A percentile compares a stretch with the other conserved stretches of the same genome.
These are phyloP conservation scores for Lepetodrilus schrolli DNA, from an alignment of 2,888 invertebrate genomes.

Conservation along the genomic window DNA sequence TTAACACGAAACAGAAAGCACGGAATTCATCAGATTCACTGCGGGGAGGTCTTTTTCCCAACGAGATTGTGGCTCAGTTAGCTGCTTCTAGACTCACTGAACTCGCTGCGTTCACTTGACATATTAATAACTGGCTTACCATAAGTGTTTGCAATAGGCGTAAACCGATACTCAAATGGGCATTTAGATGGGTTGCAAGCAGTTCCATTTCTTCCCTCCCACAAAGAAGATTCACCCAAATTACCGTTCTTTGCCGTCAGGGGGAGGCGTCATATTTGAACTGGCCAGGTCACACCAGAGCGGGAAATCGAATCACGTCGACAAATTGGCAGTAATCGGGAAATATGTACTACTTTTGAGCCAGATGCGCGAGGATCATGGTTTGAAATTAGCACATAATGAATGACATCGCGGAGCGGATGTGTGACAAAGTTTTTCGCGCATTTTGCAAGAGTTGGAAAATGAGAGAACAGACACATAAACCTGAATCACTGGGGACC, in stretches of 20 bases:
- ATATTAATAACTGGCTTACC: no score
- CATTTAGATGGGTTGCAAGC: no score
- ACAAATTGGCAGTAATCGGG: constrained; percentile 23
- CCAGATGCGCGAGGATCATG: neutral
- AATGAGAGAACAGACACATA: constrained; percentile 18
- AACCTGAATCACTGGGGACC: neutral
- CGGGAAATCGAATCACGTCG: constrained; percentile 13
- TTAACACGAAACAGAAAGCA: no score
- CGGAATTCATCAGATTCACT: no score
- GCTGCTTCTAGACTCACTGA: no score
- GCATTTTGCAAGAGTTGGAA: constrained; percentile 2
- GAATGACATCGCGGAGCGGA: neutral
- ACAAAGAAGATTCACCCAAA: constrained; percentile 3
- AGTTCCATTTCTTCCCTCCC: neutral
- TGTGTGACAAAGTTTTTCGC: constrained; percentile 32
- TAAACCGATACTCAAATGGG: no score
- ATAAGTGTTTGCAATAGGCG: no score
- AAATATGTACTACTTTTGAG: constrained; percentile 24
- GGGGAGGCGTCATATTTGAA: constrained; percentile 12
- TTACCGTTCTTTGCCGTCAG: constrained; percentile 12
- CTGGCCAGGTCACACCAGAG: neutral
- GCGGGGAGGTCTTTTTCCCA: no score
- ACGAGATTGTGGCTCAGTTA: no score
- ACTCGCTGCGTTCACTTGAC: no score
- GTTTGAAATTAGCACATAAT: constrained; percentile 26